phyloP scores from a whole-genome alignment of 2,113 vertebrate species.

The Apaloderma vittatum region DNA sequence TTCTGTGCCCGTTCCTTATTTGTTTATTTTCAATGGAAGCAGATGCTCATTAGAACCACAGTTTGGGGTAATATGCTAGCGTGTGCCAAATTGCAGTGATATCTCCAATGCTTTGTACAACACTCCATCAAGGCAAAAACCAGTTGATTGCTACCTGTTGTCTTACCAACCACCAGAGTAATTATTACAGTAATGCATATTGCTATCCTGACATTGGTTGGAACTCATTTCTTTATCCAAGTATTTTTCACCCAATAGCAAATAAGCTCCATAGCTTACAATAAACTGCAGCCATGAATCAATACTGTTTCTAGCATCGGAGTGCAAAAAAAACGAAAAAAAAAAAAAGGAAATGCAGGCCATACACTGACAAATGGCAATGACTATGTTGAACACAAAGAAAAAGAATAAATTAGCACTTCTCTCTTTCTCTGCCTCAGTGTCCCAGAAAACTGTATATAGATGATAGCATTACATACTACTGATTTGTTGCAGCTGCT shows the following conservation, averaged over 20 bases:
- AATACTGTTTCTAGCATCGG: neutral
- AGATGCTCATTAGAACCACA: neutral
- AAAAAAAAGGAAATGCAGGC: neutral
- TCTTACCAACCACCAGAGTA: neutral
- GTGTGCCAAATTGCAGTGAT: neutral
- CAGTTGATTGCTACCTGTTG: neutral
- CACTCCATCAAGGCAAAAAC: neutral
- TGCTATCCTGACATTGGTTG: neutral
- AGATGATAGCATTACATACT: neutral
- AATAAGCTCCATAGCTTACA: neutral
- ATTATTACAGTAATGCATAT: neutral
- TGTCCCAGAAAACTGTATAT: slow-evolving; percentile 20
- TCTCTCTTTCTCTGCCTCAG: slow-evolving; percentile 40
- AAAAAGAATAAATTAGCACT: slow-evolving; percentile 44
- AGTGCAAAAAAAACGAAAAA: neutral
- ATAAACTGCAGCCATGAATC: neutral
- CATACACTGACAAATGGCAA: neutral
- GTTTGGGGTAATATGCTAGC: neutral
- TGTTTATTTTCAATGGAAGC: slow-evolving; percentile 15
- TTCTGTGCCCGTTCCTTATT: neutral
- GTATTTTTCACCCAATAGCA: neutral
- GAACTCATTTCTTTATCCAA: neutral
- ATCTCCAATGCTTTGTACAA: neutral
- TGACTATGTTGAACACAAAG: slow-evolving; percentile 11
- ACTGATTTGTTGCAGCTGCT: slow-evolving; percentile 34